Base-by-base conservation (phyloP, 2,113 vertebrate species). In the Oreotrochilus melanogaster region DNA sequence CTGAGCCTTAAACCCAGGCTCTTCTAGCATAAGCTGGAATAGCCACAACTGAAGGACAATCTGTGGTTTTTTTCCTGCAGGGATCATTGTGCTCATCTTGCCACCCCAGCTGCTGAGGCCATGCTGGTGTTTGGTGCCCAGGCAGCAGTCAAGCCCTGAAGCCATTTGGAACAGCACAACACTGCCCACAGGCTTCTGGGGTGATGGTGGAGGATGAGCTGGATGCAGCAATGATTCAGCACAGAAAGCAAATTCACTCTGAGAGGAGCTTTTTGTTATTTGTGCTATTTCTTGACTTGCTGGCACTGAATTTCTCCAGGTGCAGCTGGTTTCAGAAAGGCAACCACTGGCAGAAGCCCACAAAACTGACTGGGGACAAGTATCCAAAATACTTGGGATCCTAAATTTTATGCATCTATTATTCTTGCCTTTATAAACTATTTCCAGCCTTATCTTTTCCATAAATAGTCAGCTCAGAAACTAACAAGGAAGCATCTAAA, bases 71-170 rank as follows among this genome's bases (percentile, higher is more conserved):
- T 39, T 54, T 75, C 31, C 33, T 66, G 25, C 47, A 28, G 57
- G 18, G 42, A 21, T 53, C 3, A 2, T 10, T 7, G n/a, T 4
- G 3, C 37, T 54, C 31, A 4, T 66, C 50, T 54, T 30, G 17
- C 39, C 45, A 33, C 23, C 45, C 28, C 25, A 48, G 0, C 22
- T 3, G 10, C 37, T 58, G 33, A 27, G 16, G 33, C 7, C 0
- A 1, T 43, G 53, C 47, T 50, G 45, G 43, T 64, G 33, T 43
- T 74, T 58, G 56, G 25, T 58, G 50, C 14, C 74, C 25, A 30
- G 54, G n/a, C 50, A 88, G 39, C 19, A 14, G 3, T 51, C 19
- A 18, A 57, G 58, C 15, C 70, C 53, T 27, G 69, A 11, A 66
- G 53, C 39, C 45, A 39, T 39, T 39, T 39, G 39, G 39, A 81